Evolutionary conservation across 2,888 invertebrate species (phyloP), one percentile per base, ranked within the genome.

Genomic region (Orchestes rusci): DNA sequence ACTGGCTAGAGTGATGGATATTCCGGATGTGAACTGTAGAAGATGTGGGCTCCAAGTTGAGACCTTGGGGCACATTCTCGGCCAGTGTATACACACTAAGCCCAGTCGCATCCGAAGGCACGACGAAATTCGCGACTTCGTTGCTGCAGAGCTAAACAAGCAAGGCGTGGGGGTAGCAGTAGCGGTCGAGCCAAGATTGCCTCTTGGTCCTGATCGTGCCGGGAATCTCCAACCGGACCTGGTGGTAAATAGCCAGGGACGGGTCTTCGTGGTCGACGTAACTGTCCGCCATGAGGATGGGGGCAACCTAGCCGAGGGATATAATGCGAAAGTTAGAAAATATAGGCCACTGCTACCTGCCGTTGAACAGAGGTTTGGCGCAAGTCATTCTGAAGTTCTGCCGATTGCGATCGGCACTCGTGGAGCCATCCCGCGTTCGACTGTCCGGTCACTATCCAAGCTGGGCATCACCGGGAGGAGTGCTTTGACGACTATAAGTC

Each of bases 1-100:
- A n/a, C n/a, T n/a, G n/a, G n/a, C n/a, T n/a, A n/a, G n/a, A n/a
- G n/a, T n/a, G n/a, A 37, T 20, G 3, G 56, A 54, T 4, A 46
- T 51, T 30, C 48, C 52, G 41, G 56, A 57, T 38, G 45, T 55
- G 2, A 35, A 15, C 10, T 64, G 64, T 45, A 36, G 63, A 4
- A 55, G 53, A 35, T 66, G 62, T 38, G 17, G 39, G 2, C 10
- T 16, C 27, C 45, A 49, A n/a, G n/a, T n/a, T n/a, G n/a, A n/a
- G n/a, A n/a, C n/a, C n/a, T n/a, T n/a, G n/a, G n/a, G n/a, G n/a
- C 31, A 31, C 31, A 31, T 31, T 15, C 3, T 31, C n/a, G 31
- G 31, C 10, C 31, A 31, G 31, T 31, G 31, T 13, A 31, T 2
- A 2, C 13, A 12, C 13, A 31, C 31, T 15, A 34, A 34, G 34